Conservation (phyloP, 2,888 invertebrate genomes). For the Stenurella melanura region DNA sequence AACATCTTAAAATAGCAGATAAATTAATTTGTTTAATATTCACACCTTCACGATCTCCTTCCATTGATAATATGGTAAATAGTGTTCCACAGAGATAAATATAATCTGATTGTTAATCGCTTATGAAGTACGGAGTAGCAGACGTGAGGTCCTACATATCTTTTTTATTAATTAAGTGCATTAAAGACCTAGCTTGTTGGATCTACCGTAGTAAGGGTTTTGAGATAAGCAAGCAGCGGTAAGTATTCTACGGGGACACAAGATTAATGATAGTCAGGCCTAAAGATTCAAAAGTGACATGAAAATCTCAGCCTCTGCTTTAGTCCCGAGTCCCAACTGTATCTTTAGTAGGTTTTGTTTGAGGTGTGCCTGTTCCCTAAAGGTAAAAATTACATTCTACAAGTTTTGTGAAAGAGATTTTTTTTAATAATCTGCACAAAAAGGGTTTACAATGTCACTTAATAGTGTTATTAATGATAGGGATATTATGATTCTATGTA, state of each 20-base stretch:
- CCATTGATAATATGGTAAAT: not conserved
- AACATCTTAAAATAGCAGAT: not conserved
- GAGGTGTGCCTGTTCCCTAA: conserved; percentile 65
- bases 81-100: conserved; percentile 49
- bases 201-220: conserved; percentile 64
- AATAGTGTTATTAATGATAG: conserved; percentile 29
- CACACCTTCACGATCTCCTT: not conserved
- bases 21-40: not conserved
- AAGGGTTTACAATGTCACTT: conserved; percentile 33
- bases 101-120: conserved; percentile 56
- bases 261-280: conserved; percentile 73
- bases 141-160: conserved; percentile 63
- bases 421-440: conserved; percentile 36
- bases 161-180: conserved; percentile 70
- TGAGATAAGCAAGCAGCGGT: conserved; percentile 65
- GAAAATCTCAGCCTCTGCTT: conserved; percentile 73
- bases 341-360: conserved; percentile 70
- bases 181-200: conserved; percentile 66
- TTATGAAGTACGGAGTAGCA: conserved; percentile 49
- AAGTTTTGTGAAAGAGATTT: conserved; percentile 36
- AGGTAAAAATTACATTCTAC: conserved; percentile 60
- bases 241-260: conserved; percentile 66
- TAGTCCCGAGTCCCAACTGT: conserved; percentile 70
- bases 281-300: conserved; percentile 74
- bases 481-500: not conserved